Base-by-base conservation (phyloP, 2,797 vertebrate genomes). In the Oreochromis mossambicus region DNA sequence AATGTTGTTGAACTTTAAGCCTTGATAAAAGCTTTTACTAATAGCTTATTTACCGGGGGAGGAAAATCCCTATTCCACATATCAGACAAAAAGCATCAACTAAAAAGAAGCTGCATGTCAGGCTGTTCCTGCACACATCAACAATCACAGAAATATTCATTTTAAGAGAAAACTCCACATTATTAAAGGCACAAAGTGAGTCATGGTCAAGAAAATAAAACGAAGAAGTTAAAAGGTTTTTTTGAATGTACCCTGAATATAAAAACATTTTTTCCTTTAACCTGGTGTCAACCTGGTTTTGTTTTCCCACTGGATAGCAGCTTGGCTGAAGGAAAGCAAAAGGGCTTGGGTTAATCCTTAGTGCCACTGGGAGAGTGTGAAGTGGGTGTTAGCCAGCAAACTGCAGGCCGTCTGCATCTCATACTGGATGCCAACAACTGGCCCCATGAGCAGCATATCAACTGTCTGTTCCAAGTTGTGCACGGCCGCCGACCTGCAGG, bases 291-390 rank as follows among this genome's bases (percentile, higher is more conserved):
- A 13, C 66, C 19, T 15, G 19, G 21, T 48, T 79, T 68, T 76
- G 70, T 85, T 70, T 82, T 68, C 19, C 32, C 14, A 34, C n/a
- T 36, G 7, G 58, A 78, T 43, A 86, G 83, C 78, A 81, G 82
- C 54, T 70, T 84, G 66, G 77, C 61, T 12, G 19, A 36, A 46
- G 5, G 51, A 77, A 87, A 82, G 86, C 77, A 46, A 54, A 70
- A 26, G 26, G 43, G 70, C 4, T 75, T 50, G 26, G 87, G 87
- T 87, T 90, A 84, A 91, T 91, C 68, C 81, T 85, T 52, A 19
- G 24, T 17, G 82, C 76, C 81, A 79, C 54, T 43, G 80, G 73
- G 81, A 77, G 78, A 78, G 79, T 48, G 80, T 79, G 79, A 86
- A 41, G 84, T 85, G 41, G 58, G 79, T 29, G 13, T 36, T 36